Evolutionary conservation across 2,888 invertebrate genomes (phyloP).

Genomic region (Meandrusa payeni): DNA sequence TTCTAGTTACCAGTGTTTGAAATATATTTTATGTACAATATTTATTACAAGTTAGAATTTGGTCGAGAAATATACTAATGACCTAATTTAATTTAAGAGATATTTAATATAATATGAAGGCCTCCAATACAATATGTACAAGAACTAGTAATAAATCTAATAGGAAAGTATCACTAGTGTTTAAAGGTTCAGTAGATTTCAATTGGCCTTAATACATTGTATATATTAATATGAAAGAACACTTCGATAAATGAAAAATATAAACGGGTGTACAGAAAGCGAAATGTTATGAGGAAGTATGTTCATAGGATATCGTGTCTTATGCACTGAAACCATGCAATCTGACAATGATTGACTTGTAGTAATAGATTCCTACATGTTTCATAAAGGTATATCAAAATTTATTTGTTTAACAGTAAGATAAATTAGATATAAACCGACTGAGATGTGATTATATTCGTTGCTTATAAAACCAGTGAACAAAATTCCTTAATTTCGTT

Average conservation of each 20-base stretch:
- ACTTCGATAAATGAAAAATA: conserved; percentile 1
- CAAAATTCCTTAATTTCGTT: not conserved
- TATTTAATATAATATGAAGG: conserved; percentile 63
- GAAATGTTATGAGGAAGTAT: not conserved
- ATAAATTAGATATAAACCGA: no score
- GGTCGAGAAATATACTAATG: conserved; percentile 61
- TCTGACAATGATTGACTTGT: no score
- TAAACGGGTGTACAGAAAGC: not conserved
- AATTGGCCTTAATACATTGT: conserved; percentile 33
- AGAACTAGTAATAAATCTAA: conserved; percentile 50
- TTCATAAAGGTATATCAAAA: no score
- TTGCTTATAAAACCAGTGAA: not conserved
- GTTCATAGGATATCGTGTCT: no score
- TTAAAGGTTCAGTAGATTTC: conserved; percentile 35
- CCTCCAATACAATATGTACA: conserved; percentile 68
- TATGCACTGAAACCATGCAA: no score
- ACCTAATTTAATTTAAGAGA: conserved; percentile 39
- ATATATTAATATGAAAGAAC: conserved; percentile 13
- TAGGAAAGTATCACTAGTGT: conserved; percentile 56
- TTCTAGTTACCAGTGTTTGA: conserved; percentile 3
- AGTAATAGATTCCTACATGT: no score
- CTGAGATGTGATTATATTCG: no score
- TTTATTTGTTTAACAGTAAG: no score
- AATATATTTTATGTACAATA: conserved; percentile 14
- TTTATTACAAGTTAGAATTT: conserved; percentile 56